Base-by-base conservation (phyloP, 2,888 invertebrate genomes). In the Campopleginae sp. region DNA sequence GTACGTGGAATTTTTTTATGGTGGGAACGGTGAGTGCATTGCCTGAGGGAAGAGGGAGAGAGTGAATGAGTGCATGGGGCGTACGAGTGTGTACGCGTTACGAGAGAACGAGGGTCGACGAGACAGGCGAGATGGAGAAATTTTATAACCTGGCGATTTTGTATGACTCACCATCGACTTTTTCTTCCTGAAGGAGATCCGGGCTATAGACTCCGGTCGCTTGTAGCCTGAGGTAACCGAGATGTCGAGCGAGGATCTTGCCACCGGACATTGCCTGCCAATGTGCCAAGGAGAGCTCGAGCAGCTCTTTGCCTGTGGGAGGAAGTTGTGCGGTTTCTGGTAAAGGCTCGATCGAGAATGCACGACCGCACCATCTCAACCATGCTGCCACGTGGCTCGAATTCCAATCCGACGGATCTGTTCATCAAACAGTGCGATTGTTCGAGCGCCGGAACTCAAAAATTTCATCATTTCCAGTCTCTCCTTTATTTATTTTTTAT, bases 401-500 rank as follows among this genome's bases (percentile, higher is more conserved):
- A 83, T 94, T 95, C 96, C 96, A 96, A 91, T 95, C 95, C 72
- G 94, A 94, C 38, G 96, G 96, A 94, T 96, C 96, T 95, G 91
- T 27, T 27, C 2, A 58, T 27, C 2, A 58, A 68, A 8, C 19
- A 44, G 23, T 19, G n/a, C 68, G 19, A 44, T 42, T 4, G 23
- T 23, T 68, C 8, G 17, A 33, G 6, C 31, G 17, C 0, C 33
- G 31, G 31, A 48, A 48, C n/a, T 48, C 48, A 17, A 48, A 48
- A 48, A 48, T n/a, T 48, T 3, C 14, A 48, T 14, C 2, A 46
- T 14, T 4, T 17, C 17, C 14, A 14, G 3, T 46, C 46, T 17
- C 0, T 46, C n/a, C n/a, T 48, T 4, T n/a, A 51, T 51, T 51
- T 19, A n/a, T 51, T 51, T 51, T 7, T n/a, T 51, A 1, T 38